Evolutionary conservation across 2,797 vertebrate genomes (phyloP), one percentile per base, ranked within the genome.

Genomic region (Xenops minutus): DNA sequence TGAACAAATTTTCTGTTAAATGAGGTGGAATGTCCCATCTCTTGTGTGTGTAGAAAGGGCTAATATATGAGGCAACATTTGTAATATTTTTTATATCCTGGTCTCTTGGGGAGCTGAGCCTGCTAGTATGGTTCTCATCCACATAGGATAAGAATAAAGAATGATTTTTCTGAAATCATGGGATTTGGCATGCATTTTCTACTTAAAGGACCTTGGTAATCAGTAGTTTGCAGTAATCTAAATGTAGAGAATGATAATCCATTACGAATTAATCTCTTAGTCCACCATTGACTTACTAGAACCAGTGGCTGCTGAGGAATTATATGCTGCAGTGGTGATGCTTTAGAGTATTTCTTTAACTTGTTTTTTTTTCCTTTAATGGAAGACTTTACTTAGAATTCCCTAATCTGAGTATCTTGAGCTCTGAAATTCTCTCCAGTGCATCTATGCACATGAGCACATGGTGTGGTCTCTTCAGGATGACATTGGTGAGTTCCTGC

Each of bases 401-500:
- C 27, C 6, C 5, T 80, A 37, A 77, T 63, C 43, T 61, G 41
- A 89, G 17, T 49, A 14, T 81, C 41, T 34, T 46, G 43, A 86
- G n/a, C 26, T 91, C 66, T 75, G 46, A 72, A 58, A 58, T 62
- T 49, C 8, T 78, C 6, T 75, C 0, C 21, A 17, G 41, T 58
- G n/a, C 15, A 9, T 20, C 27, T 74, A 5, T 0, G 4, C 1
- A 10, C 15, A 2, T 1, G 2, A 1, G 3, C 0, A 3, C 1
- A 3, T 4, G 6, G 12, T 68, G 72, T 75, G 51, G 16, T 81
- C 51, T 77, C 32, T 46, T 84, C 23, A 13, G 16, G 15, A 21
- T 68, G 36, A 88, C 27, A 30, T 34, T 23, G 63, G 52, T 26
- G 46, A 69, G 43, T 81, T 92, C 41, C 44, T 83, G 34, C 54